Conservation (phyloP, 2,797 vertebrate genomes). For the Poecile montanus region DNA sequence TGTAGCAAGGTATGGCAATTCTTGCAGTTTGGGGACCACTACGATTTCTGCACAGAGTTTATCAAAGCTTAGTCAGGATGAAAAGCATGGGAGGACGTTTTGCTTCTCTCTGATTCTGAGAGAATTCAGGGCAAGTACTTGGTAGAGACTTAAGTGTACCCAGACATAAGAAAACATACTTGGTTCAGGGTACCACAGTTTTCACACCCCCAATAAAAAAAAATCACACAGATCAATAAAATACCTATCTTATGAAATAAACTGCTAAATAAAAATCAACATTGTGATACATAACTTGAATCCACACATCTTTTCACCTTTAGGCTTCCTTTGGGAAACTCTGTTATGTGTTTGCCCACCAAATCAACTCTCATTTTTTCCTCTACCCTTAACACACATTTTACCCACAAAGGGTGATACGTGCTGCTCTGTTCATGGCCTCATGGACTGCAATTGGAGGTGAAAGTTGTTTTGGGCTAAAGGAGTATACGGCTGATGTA, state of each 20-base stretch:
- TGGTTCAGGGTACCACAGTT: background rate
- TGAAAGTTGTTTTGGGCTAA: slow-evolving; percentile 52
- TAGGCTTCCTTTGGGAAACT: background rate
- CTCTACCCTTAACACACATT: background rate
- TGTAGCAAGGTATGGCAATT: background rate
- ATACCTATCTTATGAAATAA: background rate
- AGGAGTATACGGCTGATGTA: slow-evolving; percentile 50
- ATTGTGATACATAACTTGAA: background rate
- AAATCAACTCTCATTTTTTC: background rate
- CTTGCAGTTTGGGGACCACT: background rate
- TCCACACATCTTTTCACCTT: background rate
- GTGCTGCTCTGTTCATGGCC: slow-evolving; percentile 6
- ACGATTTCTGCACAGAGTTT: background rate
- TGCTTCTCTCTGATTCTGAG: background rate
- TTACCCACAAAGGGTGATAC: background rate
- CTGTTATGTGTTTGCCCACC: background rate
- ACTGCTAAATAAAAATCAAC: background rate
- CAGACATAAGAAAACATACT: background rate
- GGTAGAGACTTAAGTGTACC: background rate
- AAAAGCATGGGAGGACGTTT: background rate
- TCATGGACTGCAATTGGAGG: background rate
- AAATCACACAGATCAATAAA: background rate
- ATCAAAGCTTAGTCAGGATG: background rate
- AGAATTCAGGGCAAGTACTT: background rate
- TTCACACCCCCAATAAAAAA: background rate